Base-by-base conservation (phyloP, 1,140 invertebrate species). In the Drosophila ohnishii region DNA sequence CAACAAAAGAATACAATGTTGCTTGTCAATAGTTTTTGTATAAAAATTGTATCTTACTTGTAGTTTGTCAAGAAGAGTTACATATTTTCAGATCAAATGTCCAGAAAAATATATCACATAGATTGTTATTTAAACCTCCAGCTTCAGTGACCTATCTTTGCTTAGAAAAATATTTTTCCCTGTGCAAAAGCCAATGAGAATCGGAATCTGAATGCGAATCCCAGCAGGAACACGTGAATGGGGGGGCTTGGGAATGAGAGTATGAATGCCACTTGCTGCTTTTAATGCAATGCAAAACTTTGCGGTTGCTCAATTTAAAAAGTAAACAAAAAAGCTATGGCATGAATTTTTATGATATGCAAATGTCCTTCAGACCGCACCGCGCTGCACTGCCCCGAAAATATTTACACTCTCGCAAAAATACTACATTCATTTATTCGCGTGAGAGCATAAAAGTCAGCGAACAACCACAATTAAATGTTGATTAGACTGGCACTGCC, bases 261-360 rank as follows among this genome's bases (percentile, higher is more conserved):
- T 40, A 71, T 40, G 69, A 71, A 71, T 70, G 30, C 51, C 71
- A 53, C 72, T 78, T 60, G 44, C 71, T 70, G 70, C 69, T 83
- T 66, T 73, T 83, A 87, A 87, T 87, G 84, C 83, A 79, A 83
- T 63, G 84, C 76, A 88, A 88, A 87, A 87, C 84, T 80, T 87
- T 88, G 84, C 80, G 84, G 83, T 74, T 88, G 80, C 80, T 88
- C 84, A 87, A 87, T 87, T 87, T 87, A 80, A 88, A 87, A 88
- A 84, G 62, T 84, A 75, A 75, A 87, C 83, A 61, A 88, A 87
- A 87, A 87, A 80, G 77, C 76, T 69, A 80, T 74, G 79, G 79
- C 75, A 87, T 87, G 83, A 88, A 87, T 87, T 87, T 87, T 88
- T 88, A 88, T 88, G 80, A 87, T 77, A 87, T 87, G 83, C 84